These are phyloP conservation scores for Lepisosteus oculatus DNA, from an alignment of 2,113 vertebrate species.

Conservation along the genomic window DNA sequence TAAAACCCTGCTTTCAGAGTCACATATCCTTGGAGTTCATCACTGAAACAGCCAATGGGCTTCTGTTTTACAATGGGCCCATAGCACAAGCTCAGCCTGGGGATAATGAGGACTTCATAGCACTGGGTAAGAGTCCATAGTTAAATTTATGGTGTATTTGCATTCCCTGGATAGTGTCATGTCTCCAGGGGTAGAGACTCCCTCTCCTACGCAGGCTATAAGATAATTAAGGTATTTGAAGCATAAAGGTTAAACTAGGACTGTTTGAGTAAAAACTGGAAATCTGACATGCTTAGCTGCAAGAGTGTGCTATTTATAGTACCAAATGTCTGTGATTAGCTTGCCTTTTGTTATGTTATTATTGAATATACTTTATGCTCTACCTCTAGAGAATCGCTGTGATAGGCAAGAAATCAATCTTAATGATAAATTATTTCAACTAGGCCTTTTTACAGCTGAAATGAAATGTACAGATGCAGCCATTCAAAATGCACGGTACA, in stretches of 20 bases:
- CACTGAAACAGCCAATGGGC: slow-evolving; percentile 68
- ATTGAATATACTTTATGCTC: slow-evolving; percentile 35
- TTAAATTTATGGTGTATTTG: neutral
- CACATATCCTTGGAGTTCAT: slow-evolving; percentile 82
- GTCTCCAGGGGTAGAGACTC: no score
- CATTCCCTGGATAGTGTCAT: no score
- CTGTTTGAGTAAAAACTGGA: no score
- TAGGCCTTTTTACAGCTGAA: slow-evolving; percentile 42
- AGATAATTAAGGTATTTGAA: no score
- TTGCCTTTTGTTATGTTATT: slow-evolving; percentile 46
- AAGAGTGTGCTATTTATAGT: neutral
- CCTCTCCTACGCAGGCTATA: no score
- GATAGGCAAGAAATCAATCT: slow-evolving; percentile 46
- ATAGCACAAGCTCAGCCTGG: slow-evolving; percentile 48
- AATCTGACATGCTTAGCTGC: no score
- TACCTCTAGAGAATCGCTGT: slow-evolving; percentile 11
- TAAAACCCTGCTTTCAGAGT: slow-evolving; percentile 77
- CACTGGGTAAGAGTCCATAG: slow-evolving; percentile 62
- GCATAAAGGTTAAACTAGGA: no score
- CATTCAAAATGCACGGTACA: no score
- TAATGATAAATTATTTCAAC: slow-evolving; percentile 46
- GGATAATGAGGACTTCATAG: slow-evolving; percentile 72
- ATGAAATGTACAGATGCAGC: no score
- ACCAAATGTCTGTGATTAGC: slow-evolving; percentile 37
- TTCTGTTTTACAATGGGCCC: slow-evolving; percentile 79